Conservation (phyloP, 2,797 vertebrate genomes). For the Chrosomus eos region DNA sequence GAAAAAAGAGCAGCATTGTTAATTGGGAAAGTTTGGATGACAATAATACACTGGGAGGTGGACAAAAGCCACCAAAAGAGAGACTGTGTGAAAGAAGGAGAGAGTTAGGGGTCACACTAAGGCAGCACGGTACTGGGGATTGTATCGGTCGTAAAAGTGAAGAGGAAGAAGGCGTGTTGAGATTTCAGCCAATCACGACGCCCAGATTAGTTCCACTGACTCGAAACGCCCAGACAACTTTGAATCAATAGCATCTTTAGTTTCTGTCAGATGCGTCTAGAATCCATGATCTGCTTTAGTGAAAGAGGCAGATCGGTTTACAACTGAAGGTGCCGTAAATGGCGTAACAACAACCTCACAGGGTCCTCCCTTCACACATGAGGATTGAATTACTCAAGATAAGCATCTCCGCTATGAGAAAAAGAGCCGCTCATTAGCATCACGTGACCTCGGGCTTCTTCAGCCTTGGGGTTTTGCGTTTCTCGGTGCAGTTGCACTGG, state of each 20-base stretch:
- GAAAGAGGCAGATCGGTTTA: conserved; percentile 37
- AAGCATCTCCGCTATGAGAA: conserved; percentile 32
- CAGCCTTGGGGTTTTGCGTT: not conserved
- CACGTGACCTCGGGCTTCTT: not conserved
- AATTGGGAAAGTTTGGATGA: conserved; percentile 33
- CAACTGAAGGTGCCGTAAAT: conserved; percentile 24
- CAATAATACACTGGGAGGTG: conserved; percentile 42
- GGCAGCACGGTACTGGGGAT: conserved; percentile 26
- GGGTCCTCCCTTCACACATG: conserved; percentile 30
- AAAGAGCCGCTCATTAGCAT: not conserved
- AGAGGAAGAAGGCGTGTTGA: conserved; percentile 34
- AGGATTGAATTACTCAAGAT: conserved; percentile 39
- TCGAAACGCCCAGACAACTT: conserved; percentile 21
- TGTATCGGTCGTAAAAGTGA: conserved; percentile 7
- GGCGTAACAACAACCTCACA: conserved; percentile 6
- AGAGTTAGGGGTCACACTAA: conserved; percentile 25
- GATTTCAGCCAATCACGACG: conserved; percentile 26
- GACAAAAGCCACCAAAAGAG: conserved; percentile 44
- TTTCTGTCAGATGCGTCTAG: conserved; percentile 23
- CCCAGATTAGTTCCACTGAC: conserved; percentile 32
- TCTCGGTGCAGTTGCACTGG: not conserved
- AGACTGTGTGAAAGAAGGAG: conserved; percentile 35
- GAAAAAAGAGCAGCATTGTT: conserved; percentile 41
- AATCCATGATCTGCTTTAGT: conserved; percentile 41
- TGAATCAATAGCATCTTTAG: conserved; percentile 33